Evolutionary conservation across 92 coral and sea anemone genomes (phyloP).

Genomic region (Paramuricea clavata): DNA sequence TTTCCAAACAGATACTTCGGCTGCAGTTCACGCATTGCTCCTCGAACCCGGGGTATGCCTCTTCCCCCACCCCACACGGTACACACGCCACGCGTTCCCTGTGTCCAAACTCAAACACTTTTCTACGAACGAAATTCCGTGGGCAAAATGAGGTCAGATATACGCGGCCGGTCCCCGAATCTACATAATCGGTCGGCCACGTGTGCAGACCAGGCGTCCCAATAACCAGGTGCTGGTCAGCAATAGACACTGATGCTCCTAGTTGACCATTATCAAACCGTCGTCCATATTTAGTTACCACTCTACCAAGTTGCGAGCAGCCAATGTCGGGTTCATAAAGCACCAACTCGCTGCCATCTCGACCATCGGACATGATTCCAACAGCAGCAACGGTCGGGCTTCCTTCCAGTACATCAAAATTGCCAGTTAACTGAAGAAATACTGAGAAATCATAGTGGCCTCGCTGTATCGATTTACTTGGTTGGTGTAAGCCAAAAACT

Average conservation of each 20-base stretch:
- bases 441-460: constrained; percentile 50
- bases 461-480: constrained; percentile 27
- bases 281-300: constrained; percentile 70
- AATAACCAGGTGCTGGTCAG: constrained; percentile 69
- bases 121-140: constrained; percentile 72
- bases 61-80: constrained; percentile 80
- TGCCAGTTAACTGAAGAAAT: constrained; percentile 46
- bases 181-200: constrained; percentile 84
- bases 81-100: constrained; percentile 71
- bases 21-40: constrained; percentile 70
- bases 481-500: constrained; percentile 63
- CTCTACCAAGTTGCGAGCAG: constrained; percentile 80
- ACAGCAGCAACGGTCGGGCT: constrained; percentile 64
- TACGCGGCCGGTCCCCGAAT: constrained; percentile 87
- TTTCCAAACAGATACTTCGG: constrained; percentile 24
- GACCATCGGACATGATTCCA: constrained; percentile 80
- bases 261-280: constrained; percentile 86
- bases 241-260: constrained; percentile 75
- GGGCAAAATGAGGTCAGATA: constrained; percentile 85
- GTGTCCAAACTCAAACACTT: constrained; percentile 62
- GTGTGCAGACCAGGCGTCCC: constrained; percentile 87
- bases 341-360: constrained; percentile 83
- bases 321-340: constrained; percentile 59
- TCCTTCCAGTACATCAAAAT: constrained; percentile 37
- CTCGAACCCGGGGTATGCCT: constrained; percentile 88